Evolutionary conservation across 2,797 vertebrate genomes (phyloP), one percentile per base, ranked within the genome.

Genomic region (Lagorchestes hirsutus): DNA sequence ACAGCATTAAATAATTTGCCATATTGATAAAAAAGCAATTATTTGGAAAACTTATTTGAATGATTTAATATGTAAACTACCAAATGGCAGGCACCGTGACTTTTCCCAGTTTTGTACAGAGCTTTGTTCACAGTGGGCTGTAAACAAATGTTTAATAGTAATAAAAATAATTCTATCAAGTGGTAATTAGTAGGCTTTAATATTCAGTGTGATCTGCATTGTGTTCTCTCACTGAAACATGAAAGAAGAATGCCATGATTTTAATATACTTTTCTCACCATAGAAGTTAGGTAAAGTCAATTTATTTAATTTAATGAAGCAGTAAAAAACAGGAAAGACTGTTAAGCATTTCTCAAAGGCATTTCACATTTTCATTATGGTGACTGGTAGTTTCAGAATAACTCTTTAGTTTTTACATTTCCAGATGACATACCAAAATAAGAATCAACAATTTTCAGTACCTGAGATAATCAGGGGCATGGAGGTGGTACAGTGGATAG

Each of bases 121-220:
- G 14, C 62, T 59, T 95, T 55, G 3, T 56, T 92, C 56, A 92
- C 10, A 93, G 8, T 13, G 6, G 28, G 14, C 9, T 67, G 95
- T 97, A 55, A 50, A 50, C 90, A 91, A 96, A 93, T 28, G 82
- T 91, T 93, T 56, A 40, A 34, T 46, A 55, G 57, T 22, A 91
- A 90, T 31, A 16, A 11, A 91, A 92, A 57, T 94, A 82, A 90
- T n/a, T 6, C 11, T 92, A 27, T 40, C n/a, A 4, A 8, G 8
- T 34, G 90, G 91, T 52, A 96, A 62, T 90, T 54, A 92, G 52
- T 27, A 94, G 22, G 54, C n/a, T 3, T 91, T 67, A 54, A 67
- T 82, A 54, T 54, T 74, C 52, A n/a, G 54, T 58, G n/a, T 54
- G 87, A 92, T 62, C 56, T 62, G 40, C 3, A 6, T 55, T 58